A percentile compares a stretch with the other conserved stretches of the same genome.
phyloP scores from a whole-genome alignment of 2,888 invertebrate species.

The Brassicogethes aeneus region DNA sequence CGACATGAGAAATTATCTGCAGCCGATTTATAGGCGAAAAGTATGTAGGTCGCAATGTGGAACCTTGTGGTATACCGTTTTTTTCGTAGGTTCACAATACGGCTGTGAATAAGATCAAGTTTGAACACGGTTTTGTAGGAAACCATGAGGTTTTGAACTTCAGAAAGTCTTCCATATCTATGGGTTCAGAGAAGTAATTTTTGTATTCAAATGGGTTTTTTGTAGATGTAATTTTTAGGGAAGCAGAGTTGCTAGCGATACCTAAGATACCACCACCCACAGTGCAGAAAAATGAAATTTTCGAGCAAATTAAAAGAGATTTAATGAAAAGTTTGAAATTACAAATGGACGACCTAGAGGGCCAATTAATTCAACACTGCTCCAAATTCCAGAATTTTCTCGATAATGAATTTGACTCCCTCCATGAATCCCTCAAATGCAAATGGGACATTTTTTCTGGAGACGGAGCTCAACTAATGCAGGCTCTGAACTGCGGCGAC shows the following conservation, averaged over 20 bases:
- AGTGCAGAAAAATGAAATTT: conserved; percentile 2
- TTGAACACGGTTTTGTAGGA: conserved; percentile 14
- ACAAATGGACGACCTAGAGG: conserved; percentile 24
- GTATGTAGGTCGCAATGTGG: no score
- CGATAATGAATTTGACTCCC: conserved; percentile 29
- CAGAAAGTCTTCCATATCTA: no score
- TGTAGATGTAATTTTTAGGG: neutral
- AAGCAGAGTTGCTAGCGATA: no score
- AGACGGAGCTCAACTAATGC: conserved; percentile 16
- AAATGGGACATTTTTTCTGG: conserved; percentile 29
- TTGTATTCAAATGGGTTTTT: conserved; percentile 1
- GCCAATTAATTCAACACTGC: conserved; percentile 27
- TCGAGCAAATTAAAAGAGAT: conserved; percentile 15
- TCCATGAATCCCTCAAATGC: conserved; percentile 25
- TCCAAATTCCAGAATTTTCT: conserved; percentile 28
- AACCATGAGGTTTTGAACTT: conserved; percentile 5
- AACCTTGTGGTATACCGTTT: no score
- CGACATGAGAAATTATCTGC: conserved; percentile 28
- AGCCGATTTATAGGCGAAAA: no score
- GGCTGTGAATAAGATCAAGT: conserved; percentile 16
- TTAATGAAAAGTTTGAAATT: conserved; percentile 20
- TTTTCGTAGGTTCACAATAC: conserved; percentile 22
- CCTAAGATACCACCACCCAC: neutral
- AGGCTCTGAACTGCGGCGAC: conserved; percentile 11
- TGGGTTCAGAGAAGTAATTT: no score